phyloP scores from a whole-genome alignment of 2,113 vertebrate species.

The Ascaphus truei region DNA sequence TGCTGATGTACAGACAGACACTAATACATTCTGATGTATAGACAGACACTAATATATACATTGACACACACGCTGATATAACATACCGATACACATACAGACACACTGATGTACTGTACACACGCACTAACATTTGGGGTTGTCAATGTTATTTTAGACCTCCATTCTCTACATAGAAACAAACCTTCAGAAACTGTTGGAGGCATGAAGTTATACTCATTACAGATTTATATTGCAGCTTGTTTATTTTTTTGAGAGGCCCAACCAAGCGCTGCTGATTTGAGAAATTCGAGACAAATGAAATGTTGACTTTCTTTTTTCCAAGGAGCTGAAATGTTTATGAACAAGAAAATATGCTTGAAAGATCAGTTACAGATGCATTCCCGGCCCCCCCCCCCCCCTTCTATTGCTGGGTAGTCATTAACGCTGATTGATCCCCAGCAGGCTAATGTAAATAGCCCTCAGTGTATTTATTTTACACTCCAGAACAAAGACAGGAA shows the following conservation, averaged over 20 bases:
- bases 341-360: background rate
- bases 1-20: no score
- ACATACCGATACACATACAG: no score
- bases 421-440: constrained; percentile 23
- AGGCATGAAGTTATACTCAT: background rate
- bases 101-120: no score
- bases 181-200: background rate
- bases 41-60: no score
- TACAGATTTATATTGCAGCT: background rate
- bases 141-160: no score
- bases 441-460: constrained; percentile 23
- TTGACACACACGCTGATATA: no score
- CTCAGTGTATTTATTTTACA: constrained; percentile 28
- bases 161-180: background rate
- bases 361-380: constrained; percentile 23
- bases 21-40: no score
- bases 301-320: background rate
- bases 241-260: background rate
- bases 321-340: constrained; percentile 2
- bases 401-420: background rate
- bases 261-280: background rate
- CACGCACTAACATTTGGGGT: no score
- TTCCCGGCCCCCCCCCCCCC: background rate
- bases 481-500: constrained; percentile 13
- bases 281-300: background rate